Base-by-base conservation (phyloP, 2,888 invertebrate genomes). In the Odontothrips loti region DNA sequence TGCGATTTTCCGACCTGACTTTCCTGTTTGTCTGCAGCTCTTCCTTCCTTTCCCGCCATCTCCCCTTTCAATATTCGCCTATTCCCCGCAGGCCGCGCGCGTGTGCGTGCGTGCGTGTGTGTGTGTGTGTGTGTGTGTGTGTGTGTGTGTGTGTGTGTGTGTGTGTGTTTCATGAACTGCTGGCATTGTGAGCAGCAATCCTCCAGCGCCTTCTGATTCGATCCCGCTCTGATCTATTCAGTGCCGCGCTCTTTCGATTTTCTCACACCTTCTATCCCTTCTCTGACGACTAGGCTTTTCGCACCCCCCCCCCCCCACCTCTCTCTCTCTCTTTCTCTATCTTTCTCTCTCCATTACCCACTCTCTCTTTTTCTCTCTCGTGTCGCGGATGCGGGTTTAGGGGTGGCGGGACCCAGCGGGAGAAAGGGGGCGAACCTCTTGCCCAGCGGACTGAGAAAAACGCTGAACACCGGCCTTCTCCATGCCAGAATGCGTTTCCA, bases 361-460 rank as follows among this genome's bases (percentile, higher is more conserved):
- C 68, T 75, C 27, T 43, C 10, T n/a, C 34, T 47, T 20, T n/a
- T 12, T 43, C 47, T 10, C 34, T n/a, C 3, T 75, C 34, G 23
- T 27, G 68, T 27, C 34, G 34, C 34, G 34, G 34, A 43, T 43
- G 34, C 34, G 34, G 34, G 34, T 43, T 43, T 43, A 43, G 34
- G 34, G 34, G 34, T 43, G 34, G 6, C 2, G 34, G 34, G 34
- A n/a, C 20, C n/a, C 34, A 43, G 34, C 3, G 34, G 34, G 34
- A 43, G 6, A 43, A 43, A 43, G 34, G 34, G 68, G 68, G 10
- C 68, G n/a, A 12, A 75, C 58, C 58, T 58, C 58, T 15, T 75
- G 68, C 68, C 10, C 68, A 75, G 68, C 68, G 23, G 68, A 75
- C 68, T 75, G 68, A 23, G 68, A 75, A 75, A 75, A 75, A 75